Evolutionary conservation across 1,140 invertebrate species (phyloP).

Genomic region (Ceratina calcarata): DNA sequence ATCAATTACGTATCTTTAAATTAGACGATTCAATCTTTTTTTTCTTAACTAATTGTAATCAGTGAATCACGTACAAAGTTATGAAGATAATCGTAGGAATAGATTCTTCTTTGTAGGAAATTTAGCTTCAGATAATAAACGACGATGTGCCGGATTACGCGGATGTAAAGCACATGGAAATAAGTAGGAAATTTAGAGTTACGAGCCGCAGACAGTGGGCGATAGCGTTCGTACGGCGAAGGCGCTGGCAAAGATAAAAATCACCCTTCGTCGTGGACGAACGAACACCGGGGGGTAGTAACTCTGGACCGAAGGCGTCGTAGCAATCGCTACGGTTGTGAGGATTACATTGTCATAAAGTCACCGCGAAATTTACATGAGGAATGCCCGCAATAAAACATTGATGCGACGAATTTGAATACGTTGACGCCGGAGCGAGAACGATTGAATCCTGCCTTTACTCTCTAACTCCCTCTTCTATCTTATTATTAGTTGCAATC

Average conservation of each 20-base stretch:
- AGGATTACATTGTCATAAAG: conserved; percentile 79
- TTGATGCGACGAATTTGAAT: conserved; percentile 66
- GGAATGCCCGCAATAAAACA: conserved; percentile 64
- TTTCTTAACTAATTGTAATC: too few species aligned
- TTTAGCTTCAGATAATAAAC: not conserved
- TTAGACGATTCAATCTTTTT: too few species aligned
- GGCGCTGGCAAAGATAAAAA: conserved; percentile 60
- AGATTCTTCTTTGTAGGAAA: not conserved
- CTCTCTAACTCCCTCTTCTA: too few species aligned
- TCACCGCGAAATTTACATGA: conserved; percentile 75
- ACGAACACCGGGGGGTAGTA: conserved; percentile 43
- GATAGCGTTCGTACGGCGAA: conserved; percentile 20
- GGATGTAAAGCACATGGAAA: conserved; percentile 20
- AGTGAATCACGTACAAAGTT: too few species aligned
- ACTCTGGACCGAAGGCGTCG: conserved; percentile 53
- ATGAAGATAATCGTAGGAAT: too few species aligned
- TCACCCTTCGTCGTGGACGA: conserved; percentile 60
- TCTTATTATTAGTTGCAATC: too few species aligned
- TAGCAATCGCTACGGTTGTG: conserved; percentile 61
- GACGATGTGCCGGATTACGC: not conserved
- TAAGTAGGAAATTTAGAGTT: conserved; percentile 39
- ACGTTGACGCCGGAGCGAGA: conserved; percentile 35
- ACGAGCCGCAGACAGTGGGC: conserved; percentile 29
- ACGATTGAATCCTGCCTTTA: conserved; percentile 43
- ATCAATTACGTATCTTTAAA: too few species aligned